Evolutionary conservation across 2,888 invertebrate species (phyloP).

Genomic region (Beris morrisii): DNA sequence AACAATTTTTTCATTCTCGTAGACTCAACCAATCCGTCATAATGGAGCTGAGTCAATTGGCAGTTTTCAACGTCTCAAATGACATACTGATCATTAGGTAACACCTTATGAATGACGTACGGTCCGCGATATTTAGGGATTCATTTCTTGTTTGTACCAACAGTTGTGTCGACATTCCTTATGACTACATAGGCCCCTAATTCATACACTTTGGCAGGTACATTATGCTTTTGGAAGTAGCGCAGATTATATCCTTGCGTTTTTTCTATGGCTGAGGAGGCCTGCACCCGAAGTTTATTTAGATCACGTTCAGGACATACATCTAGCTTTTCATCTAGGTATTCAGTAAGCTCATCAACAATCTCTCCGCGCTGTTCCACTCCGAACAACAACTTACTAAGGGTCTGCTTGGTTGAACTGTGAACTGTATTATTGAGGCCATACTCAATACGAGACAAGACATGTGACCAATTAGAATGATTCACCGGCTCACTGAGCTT

Average conservation of each 20-base stretch:
- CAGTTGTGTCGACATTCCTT: constrained; percentile 40
- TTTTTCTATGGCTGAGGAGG: constrained; percentile 4
- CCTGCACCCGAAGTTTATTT: constrained; percentile 1
- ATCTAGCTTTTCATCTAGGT: constrained; percentile 7
- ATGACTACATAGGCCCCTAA: constrained; percentile 40
- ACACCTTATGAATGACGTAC: no score
- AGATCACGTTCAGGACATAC: background rate
- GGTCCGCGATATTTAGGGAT: constrained; percentile 40
- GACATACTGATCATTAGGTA: no score
- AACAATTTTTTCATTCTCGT: constrained; percentile 25
- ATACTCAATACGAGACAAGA: constrained; percentile 39
- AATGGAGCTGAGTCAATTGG: constrained; percentile 37
- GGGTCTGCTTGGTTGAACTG: constrained; percentile 43
- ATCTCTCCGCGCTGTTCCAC: constrained; percentile 42
- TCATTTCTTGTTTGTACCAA: constrained; percentile 39
- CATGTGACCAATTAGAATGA: constrained; percentile 27
- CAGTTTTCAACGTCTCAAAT: constrained; percentile 41
- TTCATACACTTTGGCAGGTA: constrained; percentile 32
- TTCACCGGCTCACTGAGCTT: constrained; percentile 27
- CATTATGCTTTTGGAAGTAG: constrained; percentile 36
- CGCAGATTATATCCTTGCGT: constrained; percentile 26
- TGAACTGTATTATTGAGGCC: constrained; percentile 43
- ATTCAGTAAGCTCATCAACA: constrained; percentile 38
- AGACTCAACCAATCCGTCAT: constrained; percentile 33
- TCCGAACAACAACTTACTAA: constrained; percentile 44